Base-by-base conservation (phyloP, 2,113 vertebrate species). In the Ploceus nigricollis region DNA sequence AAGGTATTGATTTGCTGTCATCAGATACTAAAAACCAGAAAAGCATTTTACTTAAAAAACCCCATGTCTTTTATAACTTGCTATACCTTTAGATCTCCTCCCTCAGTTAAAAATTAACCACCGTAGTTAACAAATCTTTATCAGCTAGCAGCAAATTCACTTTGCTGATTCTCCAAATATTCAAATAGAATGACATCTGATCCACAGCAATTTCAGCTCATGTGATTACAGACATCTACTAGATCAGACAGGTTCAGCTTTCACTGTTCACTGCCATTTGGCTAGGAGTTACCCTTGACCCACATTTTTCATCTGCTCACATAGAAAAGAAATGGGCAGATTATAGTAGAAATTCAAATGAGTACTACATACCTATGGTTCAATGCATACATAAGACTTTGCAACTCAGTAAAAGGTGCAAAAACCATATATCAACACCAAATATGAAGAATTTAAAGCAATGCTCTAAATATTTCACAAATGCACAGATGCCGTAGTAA, bases 151-250 rank as follows among this genome's bases (percentile, higher is more conserved):
- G 45, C 56, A 79, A 79, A 88, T 84, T 92, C 85, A 61, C 84
- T 97, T 94, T 92, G 94, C 94, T 96, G 95, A 96, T 96, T 89
- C 90, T 92, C 84, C 91, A 95, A 82, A 93, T 96, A 87, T 91
- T 95, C 91, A 94, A 82, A 71, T 54, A 78, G 73, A 87, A 57
- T 77, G 91, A 86, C 83, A 82, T 91, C 80, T 93, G 91, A 96
- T 94, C 77, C 64, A 40, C 42, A 82, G 60, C 72, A 84, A 91
- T 91, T 89, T 89, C 77, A 85, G 60, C 73, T 93, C 87, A 92
- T 10, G 9, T 87, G 89, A 80, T 91, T 91, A 45, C 65, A 57
- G 75, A 64, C 84, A 88, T 83, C 81, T 92, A 91, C 31, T 35
- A 79, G 44, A 95, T 76, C 83, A 95, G 70, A 93, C 61, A 86